phyloP scores from a whole-genome alignment of 2,113 vertebrate species.

The Artemisiospiza belli region DNA sequence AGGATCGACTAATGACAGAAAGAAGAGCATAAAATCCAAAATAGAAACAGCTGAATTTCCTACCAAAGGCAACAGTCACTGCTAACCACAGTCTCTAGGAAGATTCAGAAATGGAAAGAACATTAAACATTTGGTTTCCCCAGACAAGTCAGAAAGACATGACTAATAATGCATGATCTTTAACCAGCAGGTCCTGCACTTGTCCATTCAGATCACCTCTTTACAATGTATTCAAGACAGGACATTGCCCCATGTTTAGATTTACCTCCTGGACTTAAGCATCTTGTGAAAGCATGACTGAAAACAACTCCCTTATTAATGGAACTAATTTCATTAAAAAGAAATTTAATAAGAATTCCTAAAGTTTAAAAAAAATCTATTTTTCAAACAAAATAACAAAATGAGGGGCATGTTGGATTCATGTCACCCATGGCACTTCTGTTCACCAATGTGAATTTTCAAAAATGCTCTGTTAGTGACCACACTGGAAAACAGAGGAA shows the following conservation, averaged over 20 bases:
- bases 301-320: neutral
- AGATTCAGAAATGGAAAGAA: neutral
- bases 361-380: rapidly evolving
- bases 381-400: neutral
- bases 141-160: neutral
- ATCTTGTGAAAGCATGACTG: neutral
- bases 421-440: neutral
- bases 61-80: neutral
- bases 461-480: neutral
- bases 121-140: neutral
- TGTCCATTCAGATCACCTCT: neutral
- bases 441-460: neutral
- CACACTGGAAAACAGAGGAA: neutral
- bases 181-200: neutral
- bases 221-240: neutral
- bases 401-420: neutral
- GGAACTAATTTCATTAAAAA: neutral
- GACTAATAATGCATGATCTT: neutral
- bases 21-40: neutral
- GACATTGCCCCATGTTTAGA: neutral
- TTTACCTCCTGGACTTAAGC: neutral
- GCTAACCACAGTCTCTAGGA: neutral
- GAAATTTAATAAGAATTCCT: neutral
- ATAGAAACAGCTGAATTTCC: neutral
- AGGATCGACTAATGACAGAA: neutral